These are phyloP conservation scores for Papio anubis DNA, from an alignment of 2,113 vertebrate genomes.

Conservation along the genomic window DNA sequence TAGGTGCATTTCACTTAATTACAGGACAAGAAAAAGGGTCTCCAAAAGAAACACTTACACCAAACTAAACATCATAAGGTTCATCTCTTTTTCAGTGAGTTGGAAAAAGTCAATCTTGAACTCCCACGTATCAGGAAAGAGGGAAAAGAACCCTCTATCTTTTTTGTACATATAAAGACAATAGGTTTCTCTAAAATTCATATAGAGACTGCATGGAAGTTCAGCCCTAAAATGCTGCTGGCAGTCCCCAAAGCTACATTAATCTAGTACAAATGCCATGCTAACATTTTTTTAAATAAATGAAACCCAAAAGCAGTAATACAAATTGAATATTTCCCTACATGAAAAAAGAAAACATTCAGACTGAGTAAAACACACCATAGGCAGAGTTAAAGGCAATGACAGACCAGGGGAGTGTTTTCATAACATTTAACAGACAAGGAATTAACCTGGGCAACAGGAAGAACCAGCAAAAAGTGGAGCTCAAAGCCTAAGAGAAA, in stretches of 20 bases:
- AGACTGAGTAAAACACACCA: neutral
- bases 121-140: neutral
- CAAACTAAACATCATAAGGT: neutral
- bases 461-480: neutral
- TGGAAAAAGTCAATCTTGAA: neutral
- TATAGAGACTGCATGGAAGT: neutral
- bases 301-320: neutral
- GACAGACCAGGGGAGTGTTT: neutral
- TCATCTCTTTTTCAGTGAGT: neutral
- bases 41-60: neutral
- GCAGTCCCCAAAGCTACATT: neutral
- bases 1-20: neutral
- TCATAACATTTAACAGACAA: neutral
- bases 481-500: neutral
- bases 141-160: neutral
- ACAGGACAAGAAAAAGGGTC: neutral
- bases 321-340: neutral
- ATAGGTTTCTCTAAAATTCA: neutral
- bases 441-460: neutral
- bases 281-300: neutral
- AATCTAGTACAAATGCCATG: conserved; percentile 10
- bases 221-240: neutral
- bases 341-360: neutral
- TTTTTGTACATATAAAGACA: neutral
- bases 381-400: neutral